Conservation (phyloP, 2,797 vertebrate species). For the Tokudaia muenninki region DNA sequence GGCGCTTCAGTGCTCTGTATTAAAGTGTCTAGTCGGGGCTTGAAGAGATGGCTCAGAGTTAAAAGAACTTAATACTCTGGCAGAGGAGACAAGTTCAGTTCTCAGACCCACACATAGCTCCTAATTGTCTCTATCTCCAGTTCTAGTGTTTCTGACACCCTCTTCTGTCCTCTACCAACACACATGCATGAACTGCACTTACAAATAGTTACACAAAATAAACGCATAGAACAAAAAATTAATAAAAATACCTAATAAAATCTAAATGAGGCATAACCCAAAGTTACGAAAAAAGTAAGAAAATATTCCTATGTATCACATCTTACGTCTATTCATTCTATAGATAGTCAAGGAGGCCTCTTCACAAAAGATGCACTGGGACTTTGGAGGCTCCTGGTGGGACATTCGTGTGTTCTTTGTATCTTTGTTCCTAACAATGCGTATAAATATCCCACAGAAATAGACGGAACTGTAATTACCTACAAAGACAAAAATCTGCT, state of each 20-base stretch:
- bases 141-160: background rate
- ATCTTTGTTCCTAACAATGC: background rate
- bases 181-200: background rate
- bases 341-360: background rate
- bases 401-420: background rate
- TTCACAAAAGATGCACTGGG: background rate
- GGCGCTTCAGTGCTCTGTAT: background rate
- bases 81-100: background rate
- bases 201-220: background rate
- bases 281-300: background rate
- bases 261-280: background rate
- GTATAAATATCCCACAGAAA: background rate
- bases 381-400: background rate
- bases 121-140: background rate
- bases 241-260: background rate
- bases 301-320: background rate
- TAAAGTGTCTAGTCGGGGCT: background rate
- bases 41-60: background rate
- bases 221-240: background rate
- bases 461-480: background rate
- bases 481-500: conserved; percentile 39
- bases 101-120: background rate
- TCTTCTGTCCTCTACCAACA: background rate
- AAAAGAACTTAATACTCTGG: background rate
- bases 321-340: background rate